A percentile compares a stretch with the other conserved stretches of the same genome.
These are phyloP conservation scores for Lasius fuliginosus DNA, from an alignment of 2,888 invertebrate species.

Conservation along the genomic window DNA sequence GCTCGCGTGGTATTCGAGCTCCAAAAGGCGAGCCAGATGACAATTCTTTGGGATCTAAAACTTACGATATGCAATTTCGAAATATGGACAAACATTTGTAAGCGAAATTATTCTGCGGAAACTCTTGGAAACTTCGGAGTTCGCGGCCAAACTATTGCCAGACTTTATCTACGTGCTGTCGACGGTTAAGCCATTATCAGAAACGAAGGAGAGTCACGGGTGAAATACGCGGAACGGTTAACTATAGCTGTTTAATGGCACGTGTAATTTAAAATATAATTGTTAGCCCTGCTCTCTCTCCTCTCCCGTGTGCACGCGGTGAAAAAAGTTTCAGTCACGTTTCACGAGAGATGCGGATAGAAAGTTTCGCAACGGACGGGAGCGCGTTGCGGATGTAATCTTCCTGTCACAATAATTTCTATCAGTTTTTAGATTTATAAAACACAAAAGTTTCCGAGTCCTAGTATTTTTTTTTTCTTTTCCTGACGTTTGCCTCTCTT, in stretches of 20 bases:
- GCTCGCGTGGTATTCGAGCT: not conserved
- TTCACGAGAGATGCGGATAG: slow-evolving; percentile 18
- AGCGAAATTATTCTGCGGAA: not conserved
- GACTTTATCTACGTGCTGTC: not conserved
- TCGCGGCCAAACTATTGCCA: not conserved
- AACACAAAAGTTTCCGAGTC: not conserved
- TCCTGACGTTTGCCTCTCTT: not conserved
- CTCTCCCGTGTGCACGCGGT: not conserved
- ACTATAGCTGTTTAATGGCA: not conserved
- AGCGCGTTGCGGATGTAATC: slow-evolving; percentile 10
- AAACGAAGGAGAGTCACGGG: not conserved
- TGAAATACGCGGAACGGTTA: not conserved
- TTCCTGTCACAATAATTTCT: slow-evolving; percentile 14
- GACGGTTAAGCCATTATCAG: not conserved
- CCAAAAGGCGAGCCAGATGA: not conserved
- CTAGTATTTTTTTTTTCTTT: not conserved
- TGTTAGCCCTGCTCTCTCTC: not conserved
- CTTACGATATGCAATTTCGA: not conserved
- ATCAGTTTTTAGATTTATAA: not conserved
- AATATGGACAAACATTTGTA: not conserved
- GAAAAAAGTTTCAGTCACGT: slow-evolving; percentile 12
- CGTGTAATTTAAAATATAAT: slow-evolving; percentile 21
- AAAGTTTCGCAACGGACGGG: slow-evolving; percentile 14
- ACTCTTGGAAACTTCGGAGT: not conserved
- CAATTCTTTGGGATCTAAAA: not conserved